Evolutionary conservation across 2,888 invertebrate genomes (phyloP), one percentile per base, ranked within the genome.

Genomic region (Dorcus parallelipipedus): DNA sequence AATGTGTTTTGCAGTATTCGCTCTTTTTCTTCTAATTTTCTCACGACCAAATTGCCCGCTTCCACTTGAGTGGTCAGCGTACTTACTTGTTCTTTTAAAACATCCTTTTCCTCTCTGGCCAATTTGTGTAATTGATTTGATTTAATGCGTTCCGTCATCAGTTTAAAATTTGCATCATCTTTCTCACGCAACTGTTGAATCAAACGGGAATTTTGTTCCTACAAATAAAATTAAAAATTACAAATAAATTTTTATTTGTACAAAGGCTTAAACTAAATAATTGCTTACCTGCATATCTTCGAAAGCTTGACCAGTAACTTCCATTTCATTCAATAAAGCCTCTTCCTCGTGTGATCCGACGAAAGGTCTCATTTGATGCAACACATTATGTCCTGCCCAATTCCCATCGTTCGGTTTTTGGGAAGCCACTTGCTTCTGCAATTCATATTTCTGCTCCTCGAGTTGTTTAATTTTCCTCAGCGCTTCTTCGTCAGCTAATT

Each of bases 271-370:
- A 9, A 38, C 20, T 20, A 20, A 20, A 2, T 20, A 20, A 20
- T 20, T 3, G 3, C 20, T 20, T 58, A 68, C 75, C 80, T 98
- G 97, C 96, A 97, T 97, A 73, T 99, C 98, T 76, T 99, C 98
- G 74, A 97, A 97, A 1, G 98, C 98, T 78, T 97, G 97, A 0
- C 98, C 98, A 0, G 98, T 99, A 3, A 97, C 96, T 76, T 99
- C 98, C 95, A 99, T 97, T 80, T 99, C 99, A 75, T 95, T 97
- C 10, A 98, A 81, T 52, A 99, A 82, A 0, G 97, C 96, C 74
- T 98, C 97, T 78, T 98, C 97, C 76, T 97, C 96, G 72, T 87
- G 87, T 0, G 88, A 89, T 2, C 89, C 89, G 0, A 88, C 88
- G 73, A 89, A 89, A 0, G 88, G 87, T 33, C 89, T 73, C 23